phyloP scores from a whole-genome alignment of 2,888 invertebrate species.

The Ennomos erosarius region DNA sequence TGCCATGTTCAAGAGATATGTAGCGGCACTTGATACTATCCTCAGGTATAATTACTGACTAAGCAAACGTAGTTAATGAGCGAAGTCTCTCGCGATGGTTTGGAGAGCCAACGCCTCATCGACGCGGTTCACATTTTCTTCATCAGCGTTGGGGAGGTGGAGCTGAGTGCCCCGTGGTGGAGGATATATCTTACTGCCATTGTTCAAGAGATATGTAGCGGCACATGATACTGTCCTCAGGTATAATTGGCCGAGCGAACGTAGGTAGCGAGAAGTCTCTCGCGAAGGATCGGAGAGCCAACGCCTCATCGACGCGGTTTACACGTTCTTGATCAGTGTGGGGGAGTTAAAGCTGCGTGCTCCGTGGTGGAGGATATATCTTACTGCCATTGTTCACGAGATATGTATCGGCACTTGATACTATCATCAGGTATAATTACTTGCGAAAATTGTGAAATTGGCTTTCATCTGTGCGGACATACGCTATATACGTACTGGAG shows the following conservation, averaged over 20 bases:
- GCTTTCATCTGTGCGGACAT: too few relatives aligned
- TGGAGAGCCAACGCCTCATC: constrained; percentile 87
- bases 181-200: constrained; percentile 86
- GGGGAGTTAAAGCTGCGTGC: constrained; percentile 87
- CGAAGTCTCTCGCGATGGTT: constrained; percentile 79
- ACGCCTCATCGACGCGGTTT: constrained; percentile 87
- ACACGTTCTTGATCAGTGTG: constrained; percentile 88
- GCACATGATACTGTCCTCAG: constrained; percentile 89
- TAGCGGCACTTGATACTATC: constrained; percentile 88
- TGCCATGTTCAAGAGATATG: constrained; percentile 86
- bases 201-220: constrained; percentile 86
- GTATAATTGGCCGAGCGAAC: too few relatives aligned
- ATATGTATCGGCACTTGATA: constrained; percentile 88
- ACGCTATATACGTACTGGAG: too few relatives aligned
- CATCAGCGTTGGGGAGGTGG: constrained; percentile 87
- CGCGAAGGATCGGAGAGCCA: constrained; percentile 85
- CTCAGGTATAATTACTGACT: constrained; percentile 87
- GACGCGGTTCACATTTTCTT: constrained; percentile 89
- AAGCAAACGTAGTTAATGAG: too few relatives aligned
- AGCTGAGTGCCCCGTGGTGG: constrained; percentile 89
- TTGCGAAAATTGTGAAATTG: too few relatives aligned
- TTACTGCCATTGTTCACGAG: constrained; percentile 86
- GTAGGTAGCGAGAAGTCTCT: too few relatives aligned
- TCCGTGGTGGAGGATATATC: constrained; percentile 88
- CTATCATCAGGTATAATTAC: constrained; percentile 87